Evolutionary conservation across 1,140 invertebrate genomes (phyloP).

Genomic region (Hycleus phaleratus): DNA sequence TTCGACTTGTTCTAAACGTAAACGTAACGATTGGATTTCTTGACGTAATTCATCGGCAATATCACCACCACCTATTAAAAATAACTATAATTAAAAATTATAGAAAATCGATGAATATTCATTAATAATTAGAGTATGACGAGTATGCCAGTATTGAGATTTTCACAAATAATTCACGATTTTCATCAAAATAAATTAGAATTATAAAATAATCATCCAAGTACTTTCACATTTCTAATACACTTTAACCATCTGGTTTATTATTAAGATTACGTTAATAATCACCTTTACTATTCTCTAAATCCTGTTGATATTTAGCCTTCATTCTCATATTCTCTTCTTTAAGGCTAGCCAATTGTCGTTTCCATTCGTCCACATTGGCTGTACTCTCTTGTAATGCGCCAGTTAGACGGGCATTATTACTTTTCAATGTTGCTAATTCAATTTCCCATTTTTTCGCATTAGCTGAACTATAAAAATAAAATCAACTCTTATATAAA

Average conservation of each 20-base stretch:
- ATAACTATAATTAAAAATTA: no score
- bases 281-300: conserved; percentile 61
- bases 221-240: no score
- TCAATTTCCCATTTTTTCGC: conserved; percentile 99
- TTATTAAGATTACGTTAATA: not conserved
- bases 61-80: conserved; percentile 39
- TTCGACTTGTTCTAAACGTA: conserved; percentile 68
- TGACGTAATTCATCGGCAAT: conserved; percentile 43
- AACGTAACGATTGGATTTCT: conserved; percentile 57
- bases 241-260: no score
- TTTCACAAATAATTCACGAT: no score
- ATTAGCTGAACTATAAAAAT: conserved; percentile 75
- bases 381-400: conserved; percentile 95
- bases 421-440: conserved; percentile 90
- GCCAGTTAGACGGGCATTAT: conserved; percentile 88
- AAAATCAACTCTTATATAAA: not conserved
- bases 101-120: no score
- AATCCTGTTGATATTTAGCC: conserved; percentile 59
- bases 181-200: no score
- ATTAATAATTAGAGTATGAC: no score
- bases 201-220: no score
- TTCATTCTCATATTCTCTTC: conserved; percentile 91
- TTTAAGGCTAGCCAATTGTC: conserved; percentile 90
- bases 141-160: no score
- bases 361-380: conserved; percentile 98